These are phyloP conservation scores for Alethe diademata DNA, from an alignment of 2,113 vertebrate genomes.

Conservation along the genomic window DNA sequence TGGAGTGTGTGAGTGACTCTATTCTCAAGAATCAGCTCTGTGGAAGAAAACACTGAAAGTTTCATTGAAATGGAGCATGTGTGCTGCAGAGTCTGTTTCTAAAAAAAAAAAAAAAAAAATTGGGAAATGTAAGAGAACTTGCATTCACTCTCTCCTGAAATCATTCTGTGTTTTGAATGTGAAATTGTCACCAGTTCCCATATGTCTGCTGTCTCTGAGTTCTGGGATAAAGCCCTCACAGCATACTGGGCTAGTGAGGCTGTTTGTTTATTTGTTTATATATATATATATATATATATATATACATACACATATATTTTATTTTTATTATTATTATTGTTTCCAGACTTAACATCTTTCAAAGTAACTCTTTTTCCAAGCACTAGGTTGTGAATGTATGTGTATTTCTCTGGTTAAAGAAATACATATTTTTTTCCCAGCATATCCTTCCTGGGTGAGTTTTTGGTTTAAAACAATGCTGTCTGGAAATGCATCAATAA, in stretches of 20 bases:
- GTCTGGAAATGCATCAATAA: not conserved
- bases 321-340: not conserved
- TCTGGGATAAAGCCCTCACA: not conserved
- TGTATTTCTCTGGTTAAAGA: not conserved
- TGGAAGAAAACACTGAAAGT: not conserved
- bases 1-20: not conserved
- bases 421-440: rapidly evolving
- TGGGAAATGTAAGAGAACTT: not conserved
- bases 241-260: not conserved
- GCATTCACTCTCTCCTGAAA: not conserved
- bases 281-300: not conserved
- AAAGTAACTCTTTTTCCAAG: not conserved
- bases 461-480: rapidly evolving
- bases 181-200: not conserved
- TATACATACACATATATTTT: too few relatives aligned
- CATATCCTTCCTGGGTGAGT: not conserved
- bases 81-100: not conserved
- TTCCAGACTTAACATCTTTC: not conserved
- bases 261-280: not conserved
- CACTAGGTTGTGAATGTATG: not conserved
- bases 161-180: not conserved
- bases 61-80: not conserved
- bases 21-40: not conserved
- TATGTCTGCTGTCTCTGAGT: not conserved
- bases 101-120: not conserved